Evolutionary conservation across 2,797 vertebrate genomes (phyloP).

Genomic region (Takifugu rubripes): DNA sequence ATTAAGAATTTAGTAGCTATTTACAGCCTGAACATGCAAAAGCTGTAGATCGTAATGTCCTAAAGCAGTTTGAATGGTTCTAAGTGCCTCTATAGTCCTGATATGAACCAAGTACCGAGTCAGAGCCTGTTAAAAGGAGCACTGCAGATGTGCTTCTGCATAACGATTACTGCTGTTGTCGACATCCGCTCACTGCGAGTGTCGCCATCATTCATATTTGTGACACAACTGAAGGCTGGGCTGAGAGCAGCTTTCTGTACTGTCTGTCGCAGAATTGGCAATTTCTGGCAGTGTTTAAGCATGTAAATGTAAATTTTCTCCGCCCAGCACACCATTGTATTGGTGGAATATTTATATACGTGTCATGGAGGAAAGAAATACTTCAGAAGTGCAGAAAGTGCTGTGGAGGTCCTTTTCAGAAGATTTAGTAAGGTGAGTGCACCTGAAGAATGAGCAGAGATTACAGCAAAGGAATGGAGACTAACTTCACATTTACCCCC

Average conservation of each 20-base stretch:
- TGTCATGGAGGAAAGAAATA: not conserved
- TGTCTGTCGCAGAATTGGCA: not conserved
- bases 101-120: slow-evolving; percentile 19
- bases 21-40: not conserved
- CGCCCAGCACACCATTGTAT: not conserved
- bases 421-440: no score
- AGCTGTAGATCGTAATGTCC: not conserved
- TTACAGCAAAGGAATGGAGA: no score
- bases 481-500: no score
- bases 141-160: slow-evolving; percentile 12
- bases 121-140: slow-evolving; percentile 8
- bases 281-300: not conserved
- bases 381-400: no score
- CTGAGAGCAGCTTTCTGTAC: not conserved
- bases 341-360: slow-evolving; percentile 7
- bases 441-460: no score
- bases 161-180: slow-evolving; percentile 22
- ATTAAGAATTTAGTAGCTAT: no score
- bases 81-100: slow-evolving; percentile 8
- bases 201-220: slow-evolving; percentile 34
- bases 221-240: slow-evolving; percentile 11
- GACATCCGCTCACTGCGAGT: slow-evolving; percentile 27
- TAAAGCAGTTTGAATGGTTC: slow-evolving; percentile 18
- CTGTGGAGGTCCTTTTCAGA: no score
- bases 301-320: not conserved